Conservation (phyloP, 2,113 vertebrate species). For the Malurus melanocephalus region DNA sequence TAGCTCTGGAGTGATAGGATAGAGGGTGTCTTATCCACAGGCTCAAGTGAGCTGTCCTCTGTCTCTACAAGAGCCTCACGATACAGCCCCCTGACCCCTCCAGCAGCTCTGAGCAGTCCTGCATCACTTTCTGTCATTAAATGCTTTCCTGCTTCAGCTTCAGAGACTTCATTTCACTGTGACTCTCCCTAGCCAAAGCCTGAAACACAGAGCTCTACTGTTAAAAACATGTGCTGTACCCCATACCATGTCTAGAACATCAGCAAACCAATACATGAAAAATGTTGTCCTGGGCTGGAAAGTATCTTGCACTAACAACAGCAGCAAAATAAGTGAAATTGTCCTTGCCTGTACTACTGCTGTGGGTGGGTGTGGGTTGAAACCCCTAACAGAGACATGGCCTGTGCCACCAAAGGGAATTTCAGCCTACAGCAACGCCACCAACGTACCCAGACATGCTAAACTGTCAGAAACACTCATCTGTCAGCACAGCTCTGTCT, state of each 20-base stretch:
- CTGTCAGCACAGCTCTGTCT: constrained; percentile 56
- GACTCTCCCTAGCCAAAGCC: background rate
- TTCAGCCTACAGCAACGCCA: background rate
- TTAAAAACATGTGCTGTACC: background rate
- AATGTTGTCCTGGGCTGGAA: background rate
- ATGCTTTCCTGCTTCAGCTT: background rate
- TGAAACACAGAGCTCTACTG: background rate
- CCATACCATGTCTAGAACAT: background rate
- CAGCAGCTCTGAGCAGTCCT: background rate
- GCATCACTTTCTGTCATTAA: background rate
- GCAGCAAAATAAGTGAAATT: background rate
- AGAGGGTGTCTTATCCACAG: background rate
- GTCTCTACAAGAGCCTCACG: background rate
- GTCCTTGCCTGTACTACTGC: background rate
- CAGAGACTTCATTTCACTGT: background rate
- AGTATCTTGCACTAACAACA: background rate
- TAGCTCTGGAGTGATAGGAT: background rate
- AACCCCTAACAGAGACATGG: background rate
- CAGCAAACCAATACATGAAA: background rate
- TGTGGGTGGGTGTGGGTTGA: background rate
- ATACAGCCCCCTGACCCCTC: background rate
- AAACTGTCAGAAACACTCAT: constrained; percentile 52
- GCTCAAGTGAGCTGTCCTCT: background rate
- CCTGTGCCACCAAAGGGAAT: constrained; percentile 29
- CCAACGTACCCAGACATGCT: constrained; percentile 22